Percentiles rank a stretch among this genome's conserved stretches.
phyloP scores from a whole-genome alignment of 1,140 invertebrate genomes.

The Bombus affinis region DNA sequence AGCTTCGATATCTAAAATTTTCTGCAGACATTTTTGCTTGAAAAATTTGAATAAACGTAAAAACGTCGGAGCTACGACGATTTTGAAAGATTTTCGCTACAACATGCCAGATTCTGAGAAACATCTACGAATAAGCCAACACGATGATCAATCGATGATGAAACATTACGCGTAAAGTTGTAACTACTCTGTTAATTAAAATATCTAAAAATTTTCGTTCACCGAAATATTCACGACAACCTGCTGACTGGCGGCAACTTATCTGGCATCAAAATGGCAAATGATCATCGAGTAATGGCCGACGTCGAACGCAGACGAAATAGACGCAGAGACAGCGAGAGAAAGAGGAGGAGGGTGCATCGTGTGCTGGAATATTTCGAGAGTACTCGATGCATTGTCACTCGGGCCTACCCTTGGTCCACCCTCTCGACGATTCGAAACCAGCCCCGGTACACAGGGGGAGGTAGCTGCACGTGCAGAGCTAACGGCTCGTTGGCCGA shows the following conservation, averaged over 20 bases:
- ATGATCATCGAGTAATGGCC: constrained; percentile 63
- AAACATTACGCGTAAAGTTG: background rate
- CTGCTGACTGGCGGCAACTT: constrained; percentile 34
- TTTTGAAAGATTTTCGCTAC: too few relatives aligned
- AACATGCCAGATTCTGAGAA: too few relatives aligned
- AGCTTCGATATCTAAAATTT: too few relatives aligned
- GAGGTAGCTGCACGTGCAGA: constrained; percentile 53
- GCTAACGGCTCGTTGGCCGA: constrained; percentile 51
- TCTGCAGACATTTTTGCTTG: too few relatives aligned
- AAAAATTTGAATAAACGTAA: too few relatives aligned
- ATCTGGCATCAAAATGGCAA: constrained; percentile 60
- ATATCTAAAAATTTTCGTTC: constrained; percentile 31
- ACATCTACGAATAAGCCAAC: too few relatives aligned
- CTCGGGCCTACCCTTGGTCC: constrained; percentile 61
- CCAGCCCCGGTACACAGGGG: constrained; percentile 42
- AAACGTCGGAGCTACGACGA: too few relatives aligned
- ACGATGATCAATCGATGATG: too few relatives aligned
- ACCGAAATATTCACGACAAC: constrained; percentile 24
- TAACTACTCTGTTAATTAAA: background rate
- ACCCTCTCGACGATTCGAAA: constrained; percentile 65
- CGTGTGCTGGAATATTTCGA: constrained; percentile 67
- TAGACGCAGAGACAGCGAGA: constrained; percentile 1
- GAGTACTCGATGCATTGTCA: constrained; percentile 71
- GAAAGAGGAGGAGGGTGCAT: constrained; percentile 34
- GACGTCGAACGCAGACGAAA: constrained; percentile 31